Percentiles rank a stretch among this genome's conserved stretches.
phyloP scores from a whole-genome alignment of 2,113 vertebrate genomes.

The Erpornis zantholeuca region DNA sequence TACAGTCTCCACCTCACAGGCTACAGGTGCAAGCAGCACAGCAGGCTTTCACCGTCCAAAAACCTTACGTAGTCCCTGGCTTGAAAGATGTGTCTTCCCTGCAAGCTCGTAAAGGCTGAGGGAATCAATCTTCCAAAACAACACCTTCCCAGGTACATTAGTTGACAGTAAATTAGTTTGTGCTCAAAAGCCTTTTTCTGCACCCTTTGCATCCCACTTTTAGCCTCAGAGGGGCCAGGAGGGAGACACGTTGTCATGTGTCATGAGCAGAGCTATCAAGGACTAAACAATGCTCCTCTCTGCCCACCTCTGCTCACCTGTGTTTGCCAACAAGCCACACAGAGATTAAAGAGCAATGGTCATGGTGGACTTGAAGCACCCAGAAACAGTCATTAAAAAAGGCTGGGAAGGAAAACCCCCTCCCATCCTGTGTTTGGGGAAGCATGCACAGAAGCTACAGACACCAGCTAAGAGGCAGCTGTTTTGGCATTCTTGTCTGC shows the following conservation, averaged over 20 bases:
- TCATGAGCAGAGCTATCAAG: not conserved
- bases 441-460: not conserved
- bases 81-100: not conserved
- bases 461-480: not conserved
- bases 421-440: not conserved
- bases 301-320: not conserved
- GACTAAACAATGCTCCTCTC: not conserved
- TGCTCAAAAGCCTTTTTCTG: not conserved
- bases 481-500: not conserved
- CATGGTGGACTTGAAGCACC: not conserved
- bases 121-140: not conserved
- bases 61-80: not conserved
- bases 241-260: accelerated
- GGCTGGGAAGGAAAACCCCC: not conserved
- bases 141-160: accelerated
- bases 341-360: not conserved
- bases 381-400: not conserved
- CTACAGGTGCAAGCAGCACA: not conserved
- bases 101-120: not conserved
- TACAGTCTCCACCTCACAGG: not conserved
- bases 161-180: not conserved
- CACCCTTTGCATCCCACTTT: not conserved
- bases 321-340: not conserved
- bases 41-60: not conserved
- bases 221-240: accelerated